Evolutionary conservation across 2,888 invertebrate genomes (phyloP).

Genomic region (Cyclophora punctaria): DNA sequence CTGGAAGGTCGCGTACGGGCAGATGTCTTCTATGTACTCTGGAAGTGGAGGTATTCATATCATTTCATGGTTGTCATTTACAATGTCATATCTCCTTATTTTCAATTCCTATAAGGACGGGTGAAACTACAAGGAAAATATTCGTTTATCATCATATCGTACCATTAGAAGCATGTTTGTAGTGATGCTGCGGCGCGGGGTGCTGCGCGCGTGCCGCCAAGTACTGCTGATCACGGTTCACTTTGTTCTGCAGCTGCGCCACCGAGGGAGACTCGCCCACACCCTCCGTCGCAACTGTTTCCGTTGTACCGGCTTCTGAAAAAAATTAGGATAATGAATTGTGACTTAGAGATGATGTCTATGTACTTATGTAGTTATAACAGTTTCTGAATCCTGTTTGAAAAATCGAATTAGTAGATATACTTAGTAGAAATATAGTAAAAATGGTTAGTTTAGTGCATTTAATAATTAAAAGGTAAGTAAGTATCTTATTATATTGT

Average conservation of each 20-base stretch:
- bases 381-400: no score
- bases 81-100: background rate
- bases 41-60: background rate
- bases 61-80: no score
- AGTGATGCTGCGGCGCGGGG: slow-evolving; percentile 73
- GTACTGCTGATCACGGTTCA: slow-evolving; percentile 85
- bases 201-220: slow-evolving; percentile 79
- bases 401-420: no score
- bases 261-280: slow-evolving; percentile 86
- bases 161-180: slow-evolving; percentile 68
- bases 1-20: slow-evolving; percentile 94
- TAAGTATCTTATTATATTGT: no score
- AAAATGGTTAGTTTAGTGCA: no score
- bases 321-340: background rate
- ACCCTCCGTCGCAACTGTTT: slow-evolving; percentile 54
- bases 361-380: no score
- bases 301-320: slow-evolving; percentile 57
- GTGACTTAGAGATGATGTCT: no score
- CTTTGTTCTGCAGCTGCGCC: slow-evolving; percentile 86
- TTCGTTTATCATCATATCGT: background rate
- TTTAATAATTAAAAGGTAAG: no score
- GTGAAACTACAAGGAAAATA: no score
- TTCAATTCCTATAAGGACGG: no score
- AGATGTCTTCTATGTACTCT: slow-evolving; percentile 95
- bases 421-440: no score